Evolutionary conservation across 1,140 invertebrate species (phyloP).

Genomic region (Pissodes strobi): DNA sequence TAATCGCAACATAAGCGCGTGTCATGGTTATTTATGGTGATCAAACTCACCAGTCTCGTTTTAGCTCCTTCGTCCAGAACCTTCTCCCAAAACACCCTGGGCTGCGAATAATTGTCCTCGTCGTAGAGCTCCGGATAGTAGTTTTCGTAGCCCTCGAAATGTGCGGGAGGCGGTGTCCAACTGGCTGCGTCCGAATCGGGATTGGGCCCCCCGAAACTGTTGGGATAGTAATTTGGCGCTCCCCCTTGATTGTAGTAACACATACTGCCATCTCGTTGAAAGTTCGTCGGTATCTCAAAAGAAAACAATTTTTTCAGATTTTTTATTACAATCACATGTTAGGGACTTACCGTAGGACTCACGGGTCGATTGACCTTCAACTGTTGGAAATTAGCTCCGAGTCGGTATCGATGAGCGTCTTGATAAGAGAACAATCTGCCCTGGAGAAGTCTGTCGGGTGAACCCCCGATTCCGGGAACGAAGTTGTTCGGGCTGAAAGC

Average conservation of each 20-base stretch:
- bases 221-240: conserved; percentile 88
- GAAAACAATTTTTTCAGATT: conserved; percentile 43
- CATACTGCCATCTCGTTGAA: conserved; percentile 80
- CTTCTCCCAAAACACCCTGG: conserved; percentile 79
- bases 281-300: conserved; percentile 62
- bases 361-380: conserved; percentile 96
- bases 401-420: conserved; percentile 86
- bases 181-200: conserved; percentile 59
- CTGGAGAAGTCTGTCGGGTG: conserved; percentile 94
- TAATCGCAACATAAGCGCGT: no score
- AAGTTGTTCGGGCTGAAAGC: conserved; percentile 92
- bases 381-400: conserved; percentile 92
- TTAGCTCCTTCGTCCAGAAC: conserved; percentile 75
- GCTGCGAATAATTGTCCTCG: conserved; percentile 92
- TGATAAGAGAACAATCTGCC: conserved; percentile 92
- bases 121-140: conserved; percentile 73
- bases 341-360: conserved; percentile 34
- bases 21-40: no score
- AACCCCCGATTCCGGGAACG: conserved; percentile 91
- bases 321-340: not conserved
- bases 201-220: conserved; percentile 79
- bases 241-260: conserved; percentile 64
- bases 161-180: conserved; percentile 58
- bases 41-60: conserved; percentile 65
- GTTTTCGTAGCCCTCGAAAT: conserved; percentile 61